A percentile compares a stretch with the other conserved stretches of the same genome.
Evolutionary conservation across 2,113 vertebrate genomes (phyloP).

Genomic region (Leiothrix lutea): DNA sequence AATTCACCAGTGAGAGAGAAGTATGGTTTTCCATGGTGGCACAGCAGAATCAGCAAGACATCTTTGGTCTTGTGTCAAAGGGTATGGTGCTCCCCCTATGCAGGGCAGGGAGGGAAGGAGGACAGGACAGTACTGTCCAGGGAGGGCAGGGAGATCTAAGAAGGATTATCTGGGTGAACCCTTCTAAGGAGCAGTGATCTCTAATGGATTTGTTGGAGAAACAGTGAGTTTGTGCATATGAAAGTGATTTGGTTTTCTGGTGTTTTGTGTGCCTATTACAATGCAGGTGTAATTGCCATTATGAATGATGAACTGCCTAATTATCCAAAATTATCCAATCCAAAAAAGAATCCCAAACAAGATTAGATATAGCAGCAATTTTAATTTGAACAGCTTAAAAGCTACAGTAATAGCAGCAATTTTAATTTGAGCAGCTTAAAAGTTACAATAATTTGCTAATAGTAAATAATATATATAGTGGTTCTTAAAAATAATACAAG

Average conservation of each 20-base stretch:
- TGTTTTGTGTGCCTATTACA: background rate
- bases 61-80: background rate
- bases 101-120: background rate
- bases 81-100: fast-evolving
- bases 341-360: too few species aligned
- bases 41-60: background rate
- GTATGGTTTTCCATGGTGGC: fast-evolving
- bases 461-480: too few species aligned
- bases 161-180: background rate
- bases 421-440: too few species aligned
- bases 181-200: background rate
- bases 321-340: too few species aligned
- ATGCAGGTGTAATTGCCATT: background rate
- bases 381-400: too few species aligned
- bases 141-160: background rate
- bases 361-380: too few species aligned
- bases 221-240: background rate
- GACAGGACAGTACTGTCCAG: background rate
- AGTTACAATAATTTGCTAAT: too few species aligned
- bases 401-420: too few species aligned
- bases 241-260: background rate
- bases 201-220: background rate
- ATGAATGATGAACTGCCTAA: too few species aligned
- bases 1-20: fast-evolving
- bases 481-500: too few species aligned